These are phyloP conservation scores for Barnardius zonarius DNA, from an alignment of 2,113 vertebrate species.

Conservation along the genomic window DNA sequence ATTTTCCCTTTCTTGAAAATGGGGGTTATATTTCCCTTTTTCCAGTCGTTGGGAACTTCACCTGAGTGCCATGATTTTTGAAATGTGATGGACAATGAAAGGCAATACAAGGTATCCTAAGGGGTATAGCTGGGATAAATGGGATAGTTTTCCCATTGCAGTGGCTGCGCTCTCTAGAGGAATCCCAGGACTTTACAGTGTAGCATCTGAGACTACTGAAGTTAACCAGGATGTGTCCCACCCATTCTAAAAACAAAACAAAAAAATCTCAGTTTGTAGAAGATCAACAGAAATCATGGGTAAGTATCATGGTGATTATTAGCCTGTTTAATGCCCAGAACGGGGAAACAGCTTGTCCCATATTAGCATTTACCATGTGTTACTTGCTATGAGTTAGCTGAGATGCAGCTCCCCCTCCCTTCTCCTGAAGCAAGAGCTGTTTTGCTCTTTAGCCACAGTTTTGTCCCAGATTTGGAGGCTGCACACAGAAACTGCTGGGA, in stretches of 20 bases:
- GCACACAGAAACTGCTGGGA: not conserved
- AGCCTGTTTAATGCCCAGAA: not conserved
- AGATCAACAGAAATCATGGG: rapidly evolving
- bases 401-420: not conserved
- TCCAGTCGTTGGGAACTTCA: too few species aligned
- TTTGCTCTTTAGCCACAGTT: not conserved
- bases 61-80: too few species aligned
- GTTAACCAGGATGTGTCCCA: not conserved
- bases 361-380: not conserved
- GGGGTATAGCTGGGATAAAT: not conserved
- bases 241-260: not conserved
- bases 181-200: rapidly evolving
- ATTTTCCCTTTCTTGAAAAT: too few species aligned
- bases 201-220: not conserved
- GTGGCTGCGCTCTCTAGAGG: too few species aligned
- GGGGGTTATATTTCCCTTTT: too few species aligned
- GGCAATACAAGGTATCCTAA: not conserved
- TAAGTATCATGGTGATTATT: not conserved
- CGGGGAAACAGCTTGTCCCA: not conserved
- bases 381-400: not conserved
- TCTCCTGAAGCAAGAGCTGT: not conserved
- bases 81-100: not conserved
- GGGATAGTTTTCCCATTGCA: not conserved
- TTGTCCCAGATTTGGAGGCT: not conserved
- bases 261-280: not conserved